Conservation (phyloP, 2,888 invertebrate species). For the Tenodera sinensis region DNA sequence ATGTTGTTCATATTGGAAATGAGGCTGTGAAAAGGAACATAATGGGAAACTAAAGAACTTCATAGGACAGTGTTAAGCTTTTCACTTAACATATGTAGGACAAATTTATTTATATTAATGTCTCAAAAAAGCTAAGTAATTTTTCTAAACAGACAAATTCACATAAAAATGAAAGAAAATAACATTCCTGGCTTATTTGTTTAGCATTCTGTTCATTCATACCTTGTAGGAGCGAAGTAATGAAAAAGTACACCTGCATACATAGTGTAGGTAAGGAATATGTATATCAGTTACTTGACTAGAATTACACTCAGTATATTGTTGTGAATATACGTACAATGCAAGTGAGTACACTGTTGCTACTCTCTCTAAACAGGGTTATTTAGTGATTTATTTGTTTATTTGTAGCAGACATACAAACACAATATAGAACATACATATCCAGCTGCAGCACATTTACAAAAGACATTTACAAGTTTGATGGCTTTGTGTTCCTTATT, state of each 20-base stretch:
- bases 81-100: neutral
- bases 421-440: neutral
- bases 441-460: neutral
- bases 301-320: conserved; percentile 26
- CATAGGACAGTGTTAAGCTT: neutral
- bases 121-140: neutral
- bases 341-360: neutral
- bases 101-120: neutral
- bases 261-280: too few relatives aligned
- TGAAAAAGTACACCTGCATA: neutral
- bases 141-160: neutral
- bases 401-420: neutral
- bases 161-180: neutral
- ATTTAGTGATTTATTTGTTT: too few relatives aligned
- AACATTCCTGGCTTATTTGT: neutral
- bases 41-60: neutral
- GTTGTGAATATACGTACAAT: neutral
- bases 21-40: neutral
- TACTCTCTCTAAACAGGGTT: neutral
- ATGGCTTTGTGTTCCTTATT: neutral
- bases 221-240: neutral
- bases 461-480: neutral
- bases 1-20: too few relatives aligned
- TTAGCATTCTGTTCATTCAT: neutral
- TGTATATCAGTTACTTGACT: conserved; percentile 12